These are phyloP conservation scores for Clostera curtula DNA, from an alignment of 2,888 invertebrate species.

Conservation along the genomic window DNA sequence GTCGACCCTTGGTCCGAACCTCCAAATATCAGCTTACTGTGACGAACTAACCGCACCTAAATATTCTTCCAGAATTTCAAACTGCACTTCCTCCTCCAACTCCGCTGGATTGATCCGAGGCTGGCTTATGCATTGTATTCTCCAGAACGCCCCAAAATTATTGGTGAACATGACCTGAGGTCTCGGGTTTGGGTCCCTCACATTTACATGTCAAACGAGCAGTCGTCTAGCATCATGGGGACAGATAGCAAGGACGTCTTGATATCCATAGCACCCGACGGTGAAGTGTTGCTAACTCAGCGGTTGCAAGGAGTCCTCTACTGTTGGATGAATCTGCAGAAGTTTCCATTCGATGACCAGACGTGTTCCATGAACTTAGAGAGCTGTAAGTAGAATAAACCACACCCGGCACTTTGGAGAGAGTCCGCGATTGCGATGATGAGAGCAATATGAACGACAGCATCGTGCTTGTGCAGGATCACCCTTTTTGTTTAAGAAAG, in stretches of 20 bases:
- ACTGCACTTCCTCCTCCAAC: conserved; percentile 85
- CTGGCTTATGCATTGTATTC: conserved; percentile 80
- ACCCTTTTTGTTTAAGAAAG: no score
- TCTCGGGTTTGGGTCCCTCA: conserved; percentile 89
- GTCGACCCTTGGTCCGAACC: background rate
- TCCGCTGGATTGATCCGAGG: conserved; percentile 84
- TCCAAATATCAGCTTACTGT: background rate
- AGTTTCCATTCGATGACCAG: conserved; percentile 92
- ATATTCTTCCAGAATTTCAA: conserved; percentile 80
- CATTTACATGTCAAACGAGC: conserved; percentile 86
- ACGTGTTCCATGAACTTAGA: conserved; percentile 85
- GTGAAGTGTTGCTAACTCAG: conserved; percentile 85
- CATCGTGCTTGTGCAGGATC: conserved; percentile 90
- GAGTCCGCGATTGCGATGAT: no score
- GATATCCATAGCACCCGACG: conserved; percentile 85
- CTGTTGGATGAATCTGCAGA: conserved; percentile 90
- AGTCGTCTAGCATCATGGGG: conserved; percentile 85
- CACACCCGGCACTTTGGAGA: no score
- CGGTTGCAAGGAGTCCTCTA: conserved; percentile 87
- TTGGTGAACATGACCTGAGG: conserved; percentile 81
- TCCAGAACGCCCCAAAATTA: conserved; percentile 78
- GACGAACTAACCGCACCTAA: background rate
- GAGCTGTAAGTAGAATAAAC: conserved; percentile 85
- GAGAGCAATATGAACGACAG: conserved; percentile 92
- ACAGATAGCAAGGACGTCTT: conserved; percentile 85